Percentiles rank a stretch among this genome's conserved stretches.
These are phyloP conservation scores for Scaptodrosophila latifasciaeformis DNA, from an alignment of 2,888 invertebrate genomes.

Conservation along the genomic window DNA sequence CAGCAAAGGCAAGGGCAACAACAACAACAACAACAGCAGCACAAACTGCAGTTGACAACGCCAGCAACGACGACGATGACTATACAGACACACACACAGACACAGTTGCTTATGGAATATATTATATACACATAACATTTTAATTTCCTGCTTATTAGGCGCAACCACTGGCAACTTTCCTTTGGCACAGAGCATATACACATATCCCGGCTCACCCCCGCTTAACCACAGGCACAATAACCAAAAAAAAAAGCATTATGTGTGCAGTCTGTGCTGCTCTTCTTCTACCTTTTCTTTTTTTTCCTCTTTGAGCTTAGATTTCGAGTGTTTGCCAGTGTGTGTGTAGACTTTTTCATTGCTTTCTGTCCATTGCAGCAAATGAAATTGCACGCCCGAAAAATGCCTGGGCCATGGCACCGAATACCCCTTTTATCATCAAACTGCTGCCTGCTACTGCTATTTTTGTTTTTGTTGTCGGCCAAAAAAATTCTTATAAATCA, in stretches of 20 bases:
- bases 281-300: conserved; percentile 45
- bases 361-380: conserved; percentile 54
- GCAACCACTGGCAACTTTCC: conserved; percentile 33
- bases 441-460: conserved; percentile 34
- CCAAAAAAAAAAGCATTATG: no score
- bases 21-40: not conserved
- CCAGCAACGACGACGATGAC: not conserved
- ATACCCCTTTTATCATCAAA: no score
- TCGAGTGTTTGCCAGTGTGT: no score
- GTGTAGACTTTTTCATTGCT: conserved; percentile 56
- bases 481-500: conserved; percentile 37
- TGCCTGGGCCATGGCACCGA: no score
- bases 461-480: conserved; percentile 24
- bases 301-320: no score
- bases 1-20: conserved; percentile 31
- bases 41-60: not conserved
- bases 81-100: no score
- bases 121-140: conserved; percentile 69
- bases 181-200: no score
- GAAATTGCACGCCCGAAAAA: no score
- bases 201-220: no score
- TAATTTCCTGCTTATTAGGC: conserved; percentile 70
- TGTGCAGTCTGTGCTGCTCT: conserved; percentile 29
- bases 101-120: no score
- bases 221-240: no score